Evolutionary conservation across 2,113 vertebrate genomes (phyloP).

Genomic region (Turdus rufiventris): DNA sequence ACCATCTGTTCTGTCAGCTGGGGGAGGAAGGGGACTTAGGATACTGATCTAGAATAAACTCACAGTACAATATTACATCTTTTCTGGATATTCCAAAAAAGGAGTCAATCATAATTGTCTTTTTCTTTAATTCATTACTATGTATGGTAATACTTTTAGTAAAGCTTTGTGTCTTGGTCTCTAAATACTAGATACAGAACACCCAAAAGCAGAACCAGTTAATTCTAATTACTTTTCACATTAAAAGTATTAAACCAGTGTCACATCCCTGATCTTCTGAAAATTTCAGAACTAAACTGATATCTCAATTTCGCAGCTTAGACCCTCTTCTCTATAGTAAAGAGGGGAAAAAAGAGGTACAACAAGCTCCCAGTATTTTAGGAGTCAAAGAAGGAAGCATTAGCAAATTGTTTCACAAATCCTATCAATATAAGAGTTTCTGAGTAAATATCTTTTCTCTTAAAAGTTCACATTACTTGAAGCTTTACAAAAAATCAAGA

Average conservation of each 20-base stretch:
- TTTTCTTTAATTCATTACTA: constrained; percentile 4
- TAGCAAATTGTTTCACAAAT: background rate
- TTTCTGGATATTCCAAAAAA: background rate
- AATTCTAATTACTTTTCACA: background rate
- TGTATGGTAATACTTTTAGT: background rate
- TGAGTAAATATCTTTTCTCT: background rate
- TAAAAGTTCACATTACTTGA: background rate
- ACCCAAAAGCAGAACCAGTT: background rate
- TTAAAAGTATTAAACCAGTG: background rate
- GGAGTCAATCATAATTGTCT: background rate
- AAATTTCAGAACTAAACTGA: background rate
- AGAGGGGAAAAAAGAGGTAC: background rate
- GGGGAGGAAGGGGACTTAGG: background rate
- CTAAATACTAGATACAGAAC: background rate
- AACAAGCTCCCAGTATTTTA: background rate
- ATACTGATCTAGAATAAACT: constrained; percentile 7
- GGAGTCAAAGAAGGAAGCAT: background rate
- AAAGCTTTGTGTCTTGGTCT: background rate
- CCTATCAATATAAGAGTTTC: background rate
- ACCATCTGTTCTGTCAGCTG: constrained; percentile 34
- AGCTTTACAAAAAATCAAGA: background rate
- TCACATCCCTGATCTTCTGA: background rate
- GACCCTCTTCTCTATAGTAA: background rate
- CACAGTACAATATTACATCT: background rate
- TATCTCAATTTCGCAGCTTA: background rate